Conservation (phyloP, 2,888 invertebrate genomes). For the Spisula solida region DNA sequence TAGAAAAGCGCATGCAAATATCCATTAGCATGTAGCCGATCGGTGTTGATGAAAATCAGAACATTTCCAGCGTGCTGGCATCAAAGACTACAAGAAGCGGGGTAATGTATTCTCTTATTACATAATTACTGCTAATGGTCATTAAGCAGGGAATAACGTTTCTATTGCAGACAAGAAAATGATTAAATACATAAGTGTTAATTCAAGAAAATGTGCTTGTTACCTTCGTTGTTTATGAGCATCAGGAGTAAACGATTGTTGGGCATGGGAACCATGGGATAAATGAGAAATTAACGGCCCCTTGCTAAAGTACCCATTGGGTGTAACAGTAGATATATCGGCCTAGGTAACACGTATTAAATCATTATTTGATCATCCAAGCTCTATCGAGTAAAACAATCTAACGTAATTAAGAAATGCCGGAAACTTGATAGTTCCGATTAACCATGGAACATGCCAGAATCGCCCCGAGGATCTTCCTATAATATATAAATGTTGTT, state of each 20-base stretch:
- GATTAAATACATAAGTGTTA: slow-evolving; percentile 65
- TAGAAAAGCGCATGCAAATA: slow-evolving; percentile 37
- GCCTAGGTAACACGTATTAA: slow-evolving; percentile 35
- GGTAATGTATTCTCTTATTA: slow-evolving; percentile 67
- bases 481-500: too few relatives aligned
- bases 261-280: slow-evolving; percentile 46
- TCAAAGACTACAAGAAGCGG: slow-evolving; percentile 57
- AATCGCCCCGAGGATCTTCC: background rate
- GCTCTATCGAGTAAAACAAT: slow-evolving; percentile 16
- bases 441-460: background rate
- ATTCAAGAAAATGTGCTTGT: slow-evolving; percentile 64
- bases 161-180: slow-evolving; percentile 55
- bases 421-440: slow-evolving; percentile 1
- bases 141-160: slow-evolving; percentile 65
- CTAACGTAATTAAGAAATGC: slow-evolving; percentile 7
- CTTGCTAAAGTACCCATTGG: slow-evolving; percentile 39
- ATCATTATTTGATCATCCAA: slow-evolving; percentile 26
- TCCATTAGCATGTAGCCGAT: slow-evolving; percentile 39
- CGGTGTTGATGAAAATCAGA: slow-evolving; percentile 37
- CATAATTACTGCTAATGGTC: slow-evolving; percentile 68
- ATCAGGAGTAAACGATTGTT: slow-evolving; percentile 46
- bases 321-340: slow-evolving; percentile 50
- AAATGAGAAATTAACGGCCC: slow-evolving; percentile 61
- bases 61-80: slow-evolving; percentile 43
- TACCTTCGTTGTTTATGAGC: slow-evolving; percentile 63